Percentiles rank a stretch among this genome's conserved stretches.
phyloP scores from a whole-genome alignment of 1,140 invertebrate species.

The Mya arenaria region DNA sequence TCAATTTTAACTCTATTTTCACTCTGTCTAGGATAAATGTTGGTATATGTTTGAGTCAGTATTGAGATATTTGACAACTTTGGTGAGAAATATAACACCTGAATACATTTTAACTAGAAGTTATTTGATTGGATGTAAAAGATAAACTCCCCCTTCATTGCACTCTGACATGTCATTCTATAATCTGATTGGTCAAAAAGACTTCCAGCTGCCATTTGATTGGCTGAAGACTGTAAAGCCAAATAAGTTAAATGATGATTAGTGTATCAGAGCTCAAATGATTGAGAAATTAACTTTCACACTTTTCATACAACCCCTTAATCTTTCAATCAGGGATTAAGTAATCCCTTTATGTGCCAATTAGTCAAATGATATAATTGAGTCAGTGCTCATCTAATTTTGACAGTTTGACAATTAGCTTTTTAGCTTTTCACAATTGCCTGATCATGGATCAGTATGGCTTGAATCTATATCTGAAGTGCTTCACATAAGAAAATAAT shows the following conservation, averaged over 20 bases:
- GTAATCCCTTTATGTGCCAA: neutral
- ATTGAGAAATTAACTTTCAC: neutral
- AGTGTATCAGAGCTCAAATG: neutral
- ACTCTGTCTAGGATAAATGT: neutral
- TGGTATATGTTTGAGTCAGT: neutral
- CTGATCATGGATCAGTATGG: too few relatives aligned
- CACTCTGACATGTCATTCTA: too few relatives aligned
- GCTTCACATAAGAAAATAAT: too few relatives aligned
- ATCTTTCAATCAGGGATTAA: neutral
- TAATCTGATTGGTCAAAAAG: too few relatives aligned
- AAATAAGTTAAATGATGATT: too few relatives aligned
- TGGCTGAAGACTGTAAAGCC: too few relatives aligned
- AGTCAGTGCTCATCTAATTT: conserved; percentile 23
- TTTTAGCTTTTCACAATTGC: neutral
- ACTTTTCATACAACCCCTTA: neutral
- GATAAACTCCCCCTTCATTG: too few relatives aligned
- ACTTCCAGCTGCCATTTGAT: too few relatives aligned
- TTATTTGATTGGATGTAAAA: too few relatives aligned
- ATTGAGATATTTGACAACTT: neutral
- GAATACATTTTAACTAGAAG: too few relatives aligned
- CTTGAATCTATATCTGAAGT: too few relatives aligned
- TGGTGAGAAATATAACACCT: neutral
- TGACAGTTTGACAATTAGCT: conserved; percentile 17
- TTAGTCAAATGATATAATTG: neutral
- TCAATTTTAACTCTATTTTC: neutral